Percentiles rank a stretch among this genome's conserved stretches.
Conservation (phyloP, 92 coral and sea anemone genomes). For the Phenganax subtilis region DNA sequence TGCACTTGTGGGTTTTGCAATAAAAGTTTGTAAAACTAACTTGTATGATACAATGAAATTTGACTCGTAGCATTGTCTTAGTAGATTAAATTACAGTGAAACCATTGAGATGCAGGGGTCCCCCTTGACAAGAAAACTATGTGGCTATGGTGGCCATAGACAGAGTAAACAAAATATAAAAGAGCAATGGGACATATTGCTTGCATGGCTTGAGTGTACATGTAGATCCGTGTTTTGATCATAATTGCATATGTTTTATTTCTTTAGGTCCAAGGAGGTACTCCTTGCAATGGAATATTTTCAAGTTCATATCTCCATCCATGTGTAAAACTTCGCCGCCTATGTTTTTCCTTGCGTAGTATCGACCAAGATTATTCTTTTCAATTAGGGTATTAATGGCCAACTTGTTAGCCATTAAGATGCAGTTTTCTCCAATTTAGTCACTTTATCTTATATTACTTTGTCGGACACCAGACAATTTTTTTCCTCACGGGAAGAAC, state of each 20-base stretch:
- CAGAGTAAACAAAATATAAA: too few relatives aligned
- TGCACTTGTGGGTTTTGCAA: too few relatives aligned
- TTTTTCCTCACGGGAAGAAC: neutral
- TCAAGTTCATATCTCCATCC: slow-evolving; percentile 15
- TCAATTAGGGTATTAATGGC: neutral
- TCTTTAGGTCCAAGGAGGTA: slow-evolving; percentile 22
- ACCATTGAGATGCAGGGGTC: too few relatives aligned
- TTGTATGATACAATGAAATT: too few relatives aligned
- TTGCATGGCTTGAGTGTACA: neutral
- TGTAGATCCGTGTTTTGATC: neutral
- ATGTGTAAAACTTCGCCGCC: neutral
- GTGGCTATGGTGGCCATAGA: too few relatives aligned
- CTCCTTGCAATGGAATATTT: slow-evolving; percentile 13
- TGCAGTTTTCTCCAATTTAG: neutral
- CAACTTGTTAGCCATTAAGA: neutral
- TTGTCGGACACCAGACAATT: neutral
- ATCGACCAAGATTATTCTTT: slow-evolving; percentile 29
- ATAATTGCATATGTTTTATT: neutral
- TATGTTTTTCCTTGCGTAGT: slow-evolving; percentile 20
- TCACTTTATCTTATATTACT: too few relatives aligned
- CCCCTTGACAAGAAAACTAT: too few relatives aligned
- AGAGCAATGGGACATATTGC: neutral
- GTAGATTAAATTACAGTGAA: too few relatives aligned
- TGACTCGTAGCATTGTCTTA: too few relatives aligned
- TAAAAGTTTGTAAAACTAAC: too few relatives aligned